Evolutionary conservation across 1,140 invertebrate genomes (phyloP).

Genomic region (Drosophila auraria): DNA sequence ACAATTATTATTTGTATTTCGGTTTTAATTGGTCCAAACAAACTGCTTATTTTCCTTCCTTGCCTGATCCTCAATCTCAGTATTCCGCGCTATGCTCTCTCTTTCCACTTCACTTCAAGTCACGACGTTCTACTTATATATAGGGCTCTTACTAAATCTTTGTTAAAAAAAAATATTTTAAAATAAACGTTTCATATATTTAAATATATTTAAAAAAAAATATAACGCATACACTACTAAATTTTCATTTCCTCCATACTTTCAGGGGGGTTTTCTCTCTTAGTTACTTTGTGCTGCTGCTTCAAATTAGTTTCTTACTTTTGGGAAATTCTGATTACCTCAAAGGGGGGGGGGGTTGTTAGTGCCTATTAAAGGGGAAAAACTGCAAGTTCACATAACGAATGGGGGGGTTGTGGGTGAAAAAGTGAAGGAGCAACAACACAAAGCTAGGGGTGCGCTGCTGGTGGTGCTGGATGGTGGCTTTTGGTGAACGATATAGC

Average conservation of each 20-base stretch:
- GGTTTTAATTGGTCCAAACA: conserved; percentile 29
- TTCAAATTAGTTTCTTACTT: conserved; percentile 11
- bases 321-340: conserved; percentile 15
- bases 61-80: conserved; percentile 31
- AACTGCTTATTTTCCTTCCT: background rate
- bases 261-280: conserved; percentile 18
- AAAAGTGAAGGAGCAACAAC: conserved; percentile 18
- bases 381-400: conserved; percentile 18
- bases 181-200: conserved; percentile 46
- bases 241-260: conserved; percentile 26
- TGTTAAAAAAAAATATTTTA: conserved; percentile 56
- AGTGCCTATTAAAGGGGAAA: conserved; percentile 4
- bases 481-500: conserved; percentile 3
- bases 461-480: conserved; percentile 2
- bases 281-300: conserved; percentile 14
- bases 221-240: conserved; percentile 54
- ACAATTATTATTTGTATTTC: conserved; percentile 1
- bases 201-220: conserved; percentile 57
- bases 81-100: conserved; percentile 14
- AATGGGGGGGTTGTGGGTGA: background rate
- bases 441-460: background rate
- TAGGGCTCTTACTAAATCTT: conserved; percentile 61
- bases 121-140: conserved; percentile 49
- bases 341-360: background rate
- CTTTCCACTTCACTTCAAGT: background rate